Conservation (phyloP, 2,888 invertebrate species). For the Hetaerina titia region DNA sequence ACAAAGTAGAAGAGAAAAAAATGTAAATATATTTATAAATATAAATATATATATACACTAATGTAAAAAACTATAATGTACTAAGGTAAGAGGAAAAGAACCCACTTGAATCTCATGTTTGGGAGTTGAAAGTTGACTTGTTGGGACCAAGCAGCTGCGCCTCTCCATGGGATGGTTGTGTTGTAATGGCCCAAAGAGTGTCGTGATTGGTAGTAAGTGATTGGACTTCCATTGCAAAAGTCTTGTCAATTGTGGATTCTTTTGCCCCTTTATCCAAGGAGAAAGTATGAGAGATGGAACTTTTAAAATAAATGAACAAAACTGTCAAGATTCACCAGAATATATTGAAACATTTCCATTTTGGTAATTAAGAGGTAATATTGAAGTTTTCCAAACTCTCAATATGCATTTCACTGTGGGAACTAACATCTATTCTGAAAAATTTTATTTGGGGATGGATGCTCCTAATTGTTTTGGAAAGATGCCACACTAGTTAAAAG, state of each 20-base stretch:
- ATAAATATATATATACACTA: slow-evolving; percentile 57
- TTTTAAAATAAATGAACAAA: slow-evolving; percentile 53
- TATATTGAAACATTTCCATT: slow-evolving; percentile 62
- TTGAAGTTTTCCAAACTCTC: slow-evolving; percentile 59
- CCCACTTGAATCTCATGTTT: slow-evolving; percentile 61
- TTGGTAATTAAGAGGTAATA: slow-evolving; percentile 52
- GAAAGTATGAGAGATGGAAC: slow-evolving; percentile 55
- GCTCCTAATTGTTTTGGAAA: slow-evolving; percentile 52
- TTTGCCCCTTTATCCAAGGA: slow-evolving; percentile 57
- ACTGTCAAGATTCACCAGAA: slow-evolving; percentile 62
- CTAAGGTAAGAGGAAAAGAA: slow-evolving; percentile 64
- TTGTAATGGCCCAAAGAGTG: slow-evolving; percentile 67
- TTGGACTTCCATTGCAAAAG: slow-evolving; percentile 60
- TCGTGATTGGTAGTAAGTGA: slow-evolving; percentile 48
- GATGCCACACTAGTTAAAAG: slow-evolving; percentile 64
- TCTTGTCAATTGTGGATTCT: slow-evolving; percentile 66
- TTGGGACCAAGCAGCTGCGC: slow-evolving; percentile 66
- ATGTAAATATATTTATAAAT: slow-evolving; percentile 67
- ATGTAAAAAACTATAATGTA: slow-evolving; percentile 61
- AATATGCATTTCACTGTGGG: slow-evolving; percentile 59
- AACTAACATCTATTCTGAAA: slow-evolving; percentile 57
- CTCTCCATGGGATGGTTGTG: slow-evolving; percentile 66
- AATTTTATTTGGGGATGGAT: slow-evolving; percentile 62
- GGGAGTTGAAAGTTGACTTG: slow-evolving; percentile 65
- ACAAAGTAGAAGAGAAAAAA: slow-evolving; percentile 67